Conservation (phyloP, 2,888 invertebrate genomes). For the Trachelus iudaicus region DNA sequence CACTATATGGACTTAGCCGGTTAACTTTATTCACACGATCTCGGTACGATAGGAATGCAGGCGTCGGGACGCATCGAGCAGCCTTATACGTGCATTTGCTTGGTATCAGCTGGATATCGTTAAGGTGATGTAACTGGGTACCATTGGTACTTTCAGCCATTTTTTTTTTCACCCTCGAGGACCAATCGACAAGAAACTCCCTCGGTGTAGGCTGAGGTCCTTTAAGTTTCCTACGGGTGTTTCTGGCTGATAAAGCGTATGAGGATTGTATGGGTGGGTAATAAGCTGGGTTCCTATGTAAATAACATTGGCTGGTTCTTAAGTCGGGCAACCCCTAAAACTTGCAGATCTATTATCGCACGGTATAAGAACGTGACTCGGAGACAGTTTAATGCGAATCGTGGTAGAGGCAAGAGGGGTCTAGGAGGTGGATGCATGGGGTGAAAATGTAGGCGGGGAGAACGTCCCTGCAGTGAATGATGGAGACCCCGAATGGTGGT, state of each 20-base stretch:
- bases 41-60: neutral
- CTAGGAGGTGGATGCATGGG: neutral
- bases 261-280: neutral
- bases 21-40: slow-evolving; percentile 40
- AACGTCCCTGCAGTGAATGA: neutral
- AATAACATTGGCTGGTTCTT: neutral
- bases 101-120: neutral
- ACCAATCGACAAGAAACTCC: neutral
- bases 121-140: neutral
- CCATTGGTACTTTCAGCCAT: neutral
- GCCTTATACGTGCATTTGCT: neutral
- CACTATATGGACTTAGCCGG: slow-evolving; percentile 26
- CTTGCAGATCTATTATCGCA: neutral
- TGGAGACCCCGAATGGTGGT: neutral
- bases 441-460: neutral
- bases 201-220: neutral
- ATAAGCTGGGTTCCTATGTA: neutral
- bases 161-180: neutral
- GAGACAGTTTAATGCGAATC: slow-evolving; percentile 3
- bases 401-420: neutral
- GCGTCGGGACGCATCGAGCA: neutral
- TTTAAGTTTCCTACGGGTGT: neutral
- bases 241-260: slow-evolving; percentile 3
- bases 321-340: neutral
- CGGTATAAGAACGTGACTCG: neutral